These are phyloP conservation scores for Conchocele bisecta DNA, from an alignment of 2,888 invertebrate genomes.

Conservation along the genomic window DNA sequence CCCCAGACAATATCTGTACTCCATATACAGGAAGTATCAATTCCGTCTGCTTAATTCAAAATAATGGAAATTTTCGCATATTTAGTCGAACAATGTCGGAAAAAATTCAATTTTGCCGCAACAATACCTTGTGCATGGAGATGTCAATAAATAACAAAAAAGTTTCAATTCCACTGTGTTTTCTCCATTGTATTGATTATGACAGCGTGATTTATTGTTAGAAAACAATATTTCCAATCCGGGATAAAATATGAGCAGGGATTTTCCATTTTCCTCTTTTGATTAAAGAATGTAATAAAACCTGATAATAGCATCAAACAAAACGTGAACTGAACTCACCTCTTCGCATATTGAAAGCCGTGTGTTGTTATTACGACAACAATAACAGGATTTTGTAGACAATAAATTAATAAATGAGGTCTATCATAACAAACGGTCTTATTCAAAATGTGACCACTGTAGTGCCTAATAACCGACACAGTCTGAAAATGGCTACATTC, in stretches of 20 bases:
- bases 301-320: constrained; percentile 36
- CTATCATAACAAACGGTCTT: no score
- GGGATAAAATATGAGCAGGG: constrained; percentile 53
- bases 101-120: constrained; percentile 57
- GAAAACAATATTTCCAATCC: constrained; percentile 58
- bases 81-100: constrained; percentile 54
- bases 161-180: constrained; percentile 57
- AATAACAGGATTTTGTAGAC: no score
- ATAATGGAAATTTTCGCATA: constrained; percentile 47
- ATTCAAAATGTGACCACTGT: no score
- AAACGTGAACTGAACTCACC: no score
- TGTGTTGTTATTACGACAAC: no score
- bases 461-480: no score
- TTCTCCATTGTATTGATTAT: constrained; percentile 41
- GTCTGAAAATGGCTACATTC: no score
- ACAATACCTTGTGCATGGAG: constrained; percentile 57
- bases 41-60: constrained; percentile 48
- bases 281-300: constrained; percentile 58
- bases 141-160: constrained; percentile 57
- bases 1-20: constrained; percentile 12
- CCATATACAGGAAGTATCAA: constrained; percentile 12
- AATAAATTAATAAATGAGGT: no score
- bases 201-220: constrained; percentile 2
- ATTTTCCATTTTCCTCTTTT: constrained; percentile 62
- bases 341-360: no score